These are phyloP conservation scores for Leptinotarsa haldemani DNA, from an alignment of 2,888 invertebrate genomes.

Conservation along the genomic window DNA sequence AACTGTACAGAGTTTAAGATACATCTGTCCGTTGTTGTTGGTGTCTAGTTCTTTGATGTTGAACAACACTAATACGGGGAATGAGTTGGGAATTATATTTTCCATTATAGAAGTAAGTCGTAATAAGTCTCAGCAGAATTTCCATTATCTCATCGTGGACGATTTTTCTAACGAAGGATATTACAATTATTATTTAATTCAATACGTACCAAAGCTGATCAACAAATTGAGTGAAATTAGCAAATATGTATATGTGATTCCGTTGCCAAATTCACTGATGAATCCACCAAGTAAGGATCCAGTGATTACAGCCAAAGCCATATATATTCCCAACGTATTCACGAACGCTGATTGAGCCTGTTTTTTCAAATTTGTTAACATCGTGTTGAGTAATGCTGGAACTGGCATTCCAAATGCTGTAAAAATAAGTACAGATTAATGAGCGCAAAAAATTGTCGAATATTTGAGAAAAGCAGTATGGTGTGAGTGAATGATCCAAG, in stretches of 20 bases:
- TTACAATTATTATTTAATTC: too few relatives aligned
- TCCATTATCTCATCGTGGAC: too few relatives aligned
- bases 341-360: constrained; percentile 42
- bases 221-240: constrained; percentile 29
- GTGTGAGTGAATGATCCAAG: too few relatives aligned
- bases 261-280: constrained; percentile 44
- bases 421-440: background rate
- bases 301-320: constrained; percentile 35
- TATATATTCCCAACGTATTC: constrained; percentile 36
- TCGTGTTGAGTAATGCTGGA: constrained; percentile 19
- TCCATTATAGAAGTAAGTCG: too few relatives aligned
- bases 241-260: constrained; percentile 36
- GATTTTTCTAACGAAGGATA: too few relatives aligned
- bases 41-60: too few relatives aligned
- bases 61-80: too few relatives aligned
- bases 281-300: constrained; percentile 45
- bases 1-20: too few relatives aligned
- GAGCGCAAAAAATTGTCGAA: background rate
- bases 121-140: too few relatives aligned
- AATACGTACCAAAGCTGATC: constrained; percentile 23
- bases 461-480: too few relatives aligned
- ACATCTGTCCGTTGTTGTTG: too few relatives aligned
- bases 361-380: constrained; percentile 23
- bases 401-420: constrained; percentile 30
- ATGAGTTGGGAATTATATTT: too few relatives aligned